These are phyloP conservation scores for Urocitellus parryii DNA, from an alignment of 2,113 vertebrate species.

Conservation along the genomic window DNA sequence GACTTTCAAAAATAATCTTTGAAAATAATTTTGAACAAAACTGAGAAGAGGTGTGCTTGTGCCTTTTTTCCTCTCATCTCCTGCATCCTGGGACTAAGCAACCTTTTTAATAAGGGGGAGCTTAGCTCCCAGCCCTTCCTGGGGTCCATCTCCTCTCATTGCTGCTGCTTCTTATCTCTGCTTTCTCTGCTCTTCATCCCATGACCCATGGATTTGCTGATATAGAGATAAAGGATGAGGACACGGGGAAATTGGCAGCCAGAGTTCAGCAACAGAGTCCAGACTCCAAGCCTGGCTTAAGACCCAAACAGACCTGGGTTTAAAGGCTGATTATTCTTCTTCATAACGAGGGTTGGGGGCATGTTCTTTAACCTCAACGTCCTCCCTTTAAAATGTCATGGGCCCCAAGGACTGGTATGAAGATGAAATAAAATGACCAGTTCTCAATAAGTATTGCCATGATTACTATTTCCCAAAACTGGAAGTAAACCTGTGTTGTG, in stretches of 20 bases:
- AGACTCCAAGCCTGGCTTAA: background rate
- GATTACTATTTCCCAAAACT: background rate
- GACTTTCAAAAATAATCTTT: background rate
- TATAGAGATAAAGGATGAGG: accelerated
- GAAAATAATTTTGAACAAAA: background rate
- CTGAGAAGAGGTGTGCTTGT: background rate
- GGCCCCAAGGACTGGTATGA: background rate
- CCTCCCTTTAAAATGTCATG: background rate
- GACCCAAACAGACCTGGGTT: background rate
- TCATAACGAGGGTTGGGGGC: background rate
- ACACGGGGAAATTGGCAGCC: background rate
- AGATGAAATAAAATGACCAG: background rate
- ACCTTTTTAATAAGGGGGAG: background rate
- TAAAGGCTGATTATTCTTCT: background rate
- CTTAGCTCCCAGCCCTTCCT: background rate
- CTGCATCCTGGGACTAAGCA: background rate
- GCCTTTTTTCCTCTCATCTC: background rate
- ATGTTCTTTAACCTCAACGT: background rate
- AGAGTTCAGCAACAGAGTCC: no score
- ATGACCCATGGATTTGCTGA: accelerated
- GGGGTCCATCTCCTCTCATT: no score
- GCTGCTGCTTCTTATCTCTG: no score
- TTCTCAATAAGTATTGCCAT: background rate
- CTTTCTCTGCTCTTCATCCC: background rate
- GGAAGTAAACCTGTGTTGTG: background rate